Conservation (phyloP, 2,888 invertebrate genomes). For the Macaria liturata region DNA sequence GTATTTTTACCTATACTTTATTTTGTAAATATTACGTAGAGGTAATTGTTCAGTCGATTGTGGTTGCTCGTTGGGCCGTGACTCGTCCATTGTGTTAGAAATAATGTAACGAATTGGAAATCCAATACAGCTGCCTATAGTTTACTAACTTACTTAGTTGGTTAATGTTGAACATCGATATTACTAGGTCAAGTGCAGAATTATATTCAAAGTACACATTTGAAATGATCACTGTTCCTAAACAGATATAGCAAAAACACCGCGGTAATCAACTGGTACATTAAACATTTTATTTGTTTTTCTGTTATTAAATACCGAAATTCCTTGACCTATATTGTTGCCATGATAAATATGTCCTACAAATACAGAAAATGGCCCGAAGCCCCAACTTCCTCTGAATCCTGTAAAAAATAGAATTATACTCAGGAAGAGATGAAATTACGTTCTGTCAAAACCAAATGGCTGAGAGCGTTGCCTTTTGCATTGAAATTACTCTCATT, state of each 20-base stretch:
- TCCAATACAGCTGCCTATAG: neutral
- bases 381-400: neutral
- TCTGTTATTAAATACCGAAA: no score
- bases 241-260: no score
- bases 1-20: no score
- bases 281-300: no score
- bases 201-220: no score
- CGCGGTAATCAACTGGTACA: no score
- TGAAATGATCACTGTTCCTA: no score
- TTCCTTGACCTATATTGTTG: no score
- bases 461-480: slow-evolving; percentile 4
- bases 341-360: no score
- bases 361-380: no score
- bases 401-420: slow-evolving; percentile 1
- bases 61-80: slow-evolving; percentile 8
- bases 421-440: slow-evolving; percentile 12
- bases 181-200: neutral
- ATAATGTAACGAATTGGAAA: slow-evolving; percentile 4
- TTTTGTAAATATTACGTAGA: slow-evolving; percentile 3
- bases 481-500: slow-evolving; percentile 19
- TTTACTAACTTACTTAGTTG: slow-evolving; percentile 1
- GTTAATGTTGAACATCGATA: neutral
- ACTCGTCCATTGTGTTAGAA: slow-evolving; percentile 8
- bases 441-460: slow-evolving; percentile 11
- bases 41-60: slow-evolving; percentile 6